Base-by-base conservation (phyloP, 2,888 invertebrate genomes). In the Acleris cristana region DNA sequence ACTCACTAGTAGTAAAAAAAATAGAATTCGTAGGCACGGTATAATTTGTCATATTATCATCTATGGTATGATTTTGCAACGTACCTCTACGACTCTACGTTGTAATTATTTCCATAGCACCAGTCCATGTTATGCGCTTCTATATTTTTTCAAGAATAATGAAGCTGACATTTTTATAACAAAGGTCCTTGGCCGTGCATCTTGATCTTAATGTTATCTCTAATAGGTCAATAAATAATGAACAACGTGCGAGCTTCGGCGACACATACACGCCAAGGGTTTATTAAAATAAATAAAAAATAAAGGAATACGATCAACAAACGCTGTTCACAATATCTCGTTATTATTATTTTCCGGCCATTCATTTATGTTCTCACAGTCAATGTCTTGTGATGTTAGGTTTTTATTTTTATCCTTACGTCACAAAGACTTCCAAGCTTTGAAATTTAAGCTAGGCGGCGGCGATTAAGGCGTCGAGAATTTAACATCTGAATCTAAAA, bases 151-250 rank as follows among this genome's bases (percentile, higher is more conserved):
- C 82, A 87, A 86, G 87, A 91, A 92, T 92, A 92, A 92, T 92
- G 92, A 90, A 89, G 89, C 88, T 87, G 89, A 90, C 89, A 91
- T 91, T 92, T 92, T 92, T 92, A 91, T 91, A 92, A 92, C 92
- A 92, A 92, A 92, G 90, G 91, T 92, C 92, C 90, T 92, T 91
- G 90, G 90, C 92, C 92, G 91, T 92, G 91, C 91, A 90, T 92
- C 91, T 90, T 86, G 92, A 92, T 92, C 92, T 91, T 88, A 90
- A 91, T 92, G 91, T 92, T 92, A 92, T 92, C 92, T 92, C 91
- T 92, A 92, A 92, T 92, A 92, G 92, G 91, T 88, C 91, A 92
- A 92, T 92, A 92, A 92, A 92, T 92, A 91, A 92, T 81, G 79
- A 84, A 83, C 88, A 89, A 90, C 92, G 92, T 89, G 92, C 89